Evolutionary conservation across 2,797 vertebrate species (phyloP).

Genomic region (Semotilus atromaculatus): DNA sequence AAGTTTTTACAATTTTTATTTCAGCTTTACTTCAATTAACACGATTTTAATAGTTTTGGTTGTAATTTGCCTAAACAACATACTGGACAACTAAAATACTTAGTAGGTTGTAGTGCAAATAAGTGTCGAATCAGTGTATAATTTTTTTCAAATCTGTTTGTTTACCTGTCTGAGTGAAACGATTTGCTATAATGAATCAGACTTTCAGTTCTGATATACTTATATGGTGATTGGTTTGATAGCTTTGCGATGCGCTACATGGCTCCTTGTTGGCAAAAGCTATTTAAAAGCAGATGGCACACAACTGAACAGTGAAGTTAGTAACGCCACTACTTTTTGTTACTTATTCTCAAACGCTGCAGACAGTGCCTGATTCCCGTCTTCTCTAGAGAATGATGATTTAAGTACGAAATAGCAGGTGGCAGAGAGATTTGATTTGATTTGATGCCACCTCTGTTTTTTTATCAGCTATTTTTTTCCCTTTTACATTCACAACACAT

Average conservation of each 20-base stretch:
- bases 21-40: neutral
- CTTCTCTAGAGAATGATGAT: slow-evolving; percentile 1
- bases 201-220: neutral
- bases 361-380: slow-evolving; percentile 1
- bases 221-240: neutral
- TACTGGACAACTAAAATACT: neutral
- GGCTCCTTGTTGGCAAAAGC: slow-evolving; percentile 9
- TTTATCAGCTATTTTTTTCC: slow-evolving; percentile 38
- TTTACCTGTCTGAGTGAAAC: neutral
- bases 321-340: neutral
- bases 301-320: neutral
- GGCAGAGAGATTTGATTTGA: slow-evolving; percentile 46
- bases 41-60: neutral
- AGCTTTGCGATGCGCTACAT: neutral
- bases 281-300: neutral
- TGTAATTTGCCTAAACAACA: neutral
- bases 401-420: slow-evolving; percentile 29
- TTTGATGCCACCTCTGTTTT: slow-evolving; percentile 47
- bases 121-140: neutral
- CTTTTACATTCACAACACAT: slow-evolving; percentile 35
- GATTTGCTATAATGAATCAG: neutral
- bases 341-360: neutral
- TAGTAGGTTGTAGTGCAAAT: neutral
- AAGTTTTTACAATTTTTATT: neutral
- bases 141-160: neutral